Conservation (phyloP, 2,797 vertebrate species). For the Tarsius wallacei region DNA sequence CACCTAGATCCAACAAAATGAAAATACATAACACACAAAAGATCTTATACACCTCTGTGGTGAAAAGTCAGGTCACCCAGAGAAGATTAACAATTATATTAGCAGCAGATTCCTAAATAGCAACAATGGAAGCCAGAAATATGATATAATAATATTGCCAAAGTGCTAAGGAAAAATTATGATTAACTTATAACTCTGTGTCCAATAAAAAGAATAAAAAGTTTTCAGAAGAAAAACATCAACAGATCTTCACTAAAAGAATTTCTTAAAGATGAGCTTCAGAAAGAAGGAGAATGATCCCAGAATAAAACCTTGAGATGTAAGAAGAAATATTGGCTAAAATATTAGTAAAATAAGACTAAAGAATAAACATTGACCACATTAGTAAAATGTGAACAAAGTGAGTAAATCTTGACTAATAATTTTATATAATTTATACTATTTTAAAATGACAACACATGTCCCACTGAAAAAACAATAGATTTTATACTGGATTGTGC, state of each 20-base stretch:
- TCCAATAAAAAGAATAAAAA: neutral
- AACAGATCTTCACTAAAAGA: neutral
- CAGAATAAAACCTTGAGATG: neutral
- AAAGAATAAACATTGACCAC: neutral
- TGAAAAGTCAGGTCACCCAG: neutral
- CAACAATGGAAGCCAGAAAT: neutral
- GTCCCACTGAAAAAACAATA: neutral
- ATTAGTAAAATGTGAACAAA: fast-evolving
- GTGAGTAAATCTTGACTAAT: fast-evolving
- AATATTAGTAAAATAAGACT: neutral
- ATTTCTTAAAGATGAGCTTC: neutral
- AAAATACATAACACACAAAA: neutral
- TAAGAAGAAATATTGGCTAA: neutral
- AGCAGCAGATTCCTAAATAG: neutral
- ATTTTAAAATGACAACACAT: neutral
- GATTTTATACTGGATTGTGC: fast-evolving
- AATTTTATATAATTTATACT: neutral
- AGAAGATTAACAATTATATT: neutral
- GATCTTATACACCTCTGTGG: neutral
- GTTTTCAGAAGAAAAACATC: neutral
- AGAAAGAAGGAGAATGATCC: neutral
- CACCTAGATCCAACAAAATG: fast-evolving
- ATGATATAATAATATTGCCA: neutral
- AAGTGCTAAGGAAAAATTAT: neutral
- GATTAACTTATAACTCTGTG: neutral